These are phyloP conservation scores for Caerostris extrusa DNA, from an alignment of 1,140 invertebrate species.

Conservation along the genomic window DNA sequence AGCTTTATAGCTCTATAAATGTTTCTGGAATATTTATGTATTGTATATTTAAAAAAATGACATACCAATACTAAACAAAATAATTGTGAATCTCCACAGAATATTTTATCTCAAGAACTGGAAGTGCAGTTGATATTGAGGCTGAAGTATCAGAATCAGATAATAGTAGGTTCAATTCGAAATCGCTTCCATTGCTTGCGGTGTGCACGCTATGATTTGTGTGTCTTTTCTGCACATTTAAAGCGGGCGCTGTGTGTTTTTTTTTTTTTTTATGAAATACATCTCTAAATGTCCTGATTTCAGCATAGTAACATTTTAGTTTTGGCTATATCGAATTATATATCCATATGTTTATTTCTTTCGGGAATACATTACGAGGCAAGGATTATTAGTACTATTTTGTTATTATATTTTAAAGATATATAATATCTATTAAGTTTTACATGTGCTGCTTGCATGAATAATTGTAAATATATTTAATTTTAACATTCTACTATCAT, in stretches of 20 bases:
- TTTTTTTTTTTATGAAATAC: not conserved
- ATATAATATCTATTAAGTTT: not conserved
- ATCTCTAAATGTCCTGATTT: not conserved
- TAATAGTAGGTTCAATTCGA: slow-evolving; percentile 74
- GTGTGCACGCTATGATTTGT: slow-evolving; percentile 67
- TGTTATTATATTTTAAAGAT: too few species aligned
- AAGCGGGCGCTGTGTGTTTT: not conserved
- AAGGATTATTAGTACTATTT: too few species aligned
- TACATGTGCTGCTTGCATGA: not conserved
- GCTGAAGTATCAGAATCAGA: slow-evolving; percentile 74
- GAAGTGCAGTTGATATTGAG: slow-evolving; percentile 74
- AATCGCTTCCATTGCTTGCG: slow-evolving; percentile 71
- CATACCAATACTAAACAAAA: slow-evolving; percentile 35
- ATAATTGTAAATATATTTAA: not conserved
- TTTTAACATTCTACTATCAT: not conserved
- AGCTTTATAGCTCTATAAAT: slow-evolving; percentile 39
- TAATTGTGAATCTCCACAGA: slow-evolving; percentile 73
- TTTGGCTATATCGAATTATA: not conserved
- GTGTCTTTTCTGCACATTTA: slow-evolving; percentile 64
- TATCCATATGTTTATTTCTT: not conserved
- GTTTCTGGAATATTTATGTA: slow-evolving; percentile 49
- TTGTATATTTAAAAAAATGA: slow-evolving; percentile 57
- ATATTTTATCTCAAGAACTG: slow-evolving; percentile 76
- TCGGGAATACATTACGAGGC: too few species aligned
- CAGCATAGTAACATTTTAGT: slow-evolving; percentile 32